These are phyloP conservation scores for Himalopsyche tibetana DNA, from an alignment of 2,888 invertebrate genomes.

Conservation along the genomic window DNA sequence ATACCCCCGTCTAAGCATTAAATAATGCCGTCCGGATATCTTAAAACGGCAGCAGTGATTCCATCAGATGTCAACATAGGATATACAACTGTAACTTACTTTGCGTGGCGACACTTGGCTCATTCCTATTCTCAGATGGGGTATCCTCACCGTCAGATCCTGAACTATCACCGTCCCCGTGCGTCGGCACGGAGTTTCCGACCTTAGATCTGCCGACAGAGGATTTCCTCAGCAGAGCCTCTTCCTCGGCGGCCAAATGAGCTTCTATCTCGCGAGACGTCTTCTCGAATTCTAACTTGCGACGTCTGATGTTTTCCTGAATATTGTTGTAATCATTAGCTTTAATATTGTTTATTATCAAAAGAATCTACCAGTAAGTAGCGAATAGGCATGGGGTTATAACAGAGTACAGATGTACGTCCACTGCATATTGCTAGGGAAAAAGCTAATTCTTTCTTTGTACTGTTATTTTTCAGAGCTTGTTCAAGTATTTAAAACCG, in stretches of 20 bases:
- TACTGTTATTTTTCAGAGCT: too few species aligned
- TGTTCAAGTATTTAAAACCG: too few species aligned
- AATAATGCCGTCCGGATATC: not conserved
- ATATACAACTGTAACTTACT: constrained; percentile 62
- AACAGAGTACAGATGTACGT: too few species aligned
- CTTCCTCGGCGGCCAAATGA: constrained; percentile 68
- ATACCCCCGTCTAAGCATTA: not conserved
- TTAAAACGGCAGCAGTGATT: not conserved
- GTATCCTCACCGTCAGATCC: constrained; percentile 67
- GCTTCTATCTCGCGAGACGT: constrained; percentile 88
- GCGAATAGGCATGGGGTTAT: too few species aligned
- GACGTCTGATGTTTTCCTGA: constrained; percentile 80
- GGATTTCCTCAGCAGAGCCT: constrained; percentile 66
- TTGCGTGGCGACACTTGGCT: constrained; percentile 64
- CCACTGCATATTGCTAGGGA: too few species aligned
- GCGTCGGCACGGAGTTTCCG: constrained; percentile 68
- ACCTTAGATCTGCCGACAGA: constrained; percentile 69
- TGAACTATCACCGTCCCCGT: constrained; percentile 65
- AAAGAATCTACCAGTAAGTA: too few species aligned
- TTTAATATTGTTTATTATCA: too few species aligned
- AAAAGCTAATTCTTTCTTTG: too few species aligned
- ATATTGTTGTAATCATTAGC: not conserved
- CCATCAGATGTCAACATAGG: constrained; percentile 4
- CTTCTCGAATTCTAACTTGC: constrained; percentile 83
- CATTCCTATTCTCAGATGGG: constrained; percentile 66